phyloP scores from a whole-genome alignment of 2,797 vertebrate species.

The Muscicapa striata region DNA sequence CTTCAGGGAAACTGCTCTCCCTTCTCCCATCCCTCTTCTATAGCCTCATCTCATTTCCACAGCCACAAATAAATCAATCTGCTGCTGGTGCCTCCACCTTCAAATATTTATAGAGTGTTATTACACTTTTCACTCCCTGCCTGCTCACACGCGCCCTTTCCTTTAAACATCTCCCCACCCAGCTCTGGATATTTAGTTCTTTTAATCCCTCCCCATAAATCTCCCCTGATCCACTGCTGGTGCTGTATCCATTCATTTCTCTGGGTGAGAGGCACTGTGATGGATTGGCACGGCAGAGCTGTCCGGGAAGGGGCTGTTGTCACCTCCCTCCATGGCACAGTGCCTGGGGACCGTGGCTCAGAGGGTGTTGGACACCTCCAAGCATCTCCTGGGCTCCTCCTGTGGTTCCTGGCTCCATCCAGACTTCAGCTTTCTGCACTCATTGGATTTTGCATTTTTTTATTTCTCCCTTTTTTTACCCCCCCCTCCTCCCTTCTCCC shows the following conservation, averaged over 20 bases:
- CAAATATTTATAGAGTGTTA: slow-evolving; percentile 69
- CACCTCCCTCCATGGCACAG: neutral
- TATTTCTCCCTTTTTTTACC: neutral
- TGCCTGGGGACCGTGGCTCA: neutral
- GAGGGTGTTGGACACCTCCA: neutral
- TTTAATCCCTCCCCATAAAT: slow-evolving; percentile 62
- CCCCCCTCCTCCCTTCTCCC: neutral
- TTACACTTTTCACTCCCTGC: slow-evolving; percentile 59
- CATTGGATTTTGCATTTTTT: neutral
- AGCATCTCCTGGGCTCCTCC: neutral
- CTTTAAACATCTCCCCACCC: slow-evolving; percentile 44
- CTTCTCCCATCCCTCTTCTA: neutral
- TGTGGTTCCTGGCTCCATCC: neutral
- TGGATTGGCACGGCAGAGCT: neutral
- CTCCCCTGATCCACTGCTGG: slow-evolving; percentile 2
- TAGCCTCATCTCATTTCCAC: slow-evolving; percentile 35
- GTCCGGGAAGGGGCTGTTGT: neutral
- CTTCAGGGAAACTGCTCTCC: neutral
- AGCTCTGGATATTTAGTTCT: slow-evolving; percentile 45
- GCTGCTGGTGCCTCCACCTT: slow-evolving; percentile 62
- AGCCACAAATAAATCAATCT: slow-evolving; percentile 59
- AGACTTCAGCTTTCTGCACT: neutral
- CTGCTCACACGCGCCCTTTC: slow-evolving; percentile 51
- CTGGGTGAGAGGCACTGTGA: neutral
- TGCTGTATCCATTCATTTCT: neutral